These are phyloP conservation scores for Eupithecia tripunctaria DNA, from an alignment of 2,888 invertebrate genomes.

Conservation along the genomic window DNA sequence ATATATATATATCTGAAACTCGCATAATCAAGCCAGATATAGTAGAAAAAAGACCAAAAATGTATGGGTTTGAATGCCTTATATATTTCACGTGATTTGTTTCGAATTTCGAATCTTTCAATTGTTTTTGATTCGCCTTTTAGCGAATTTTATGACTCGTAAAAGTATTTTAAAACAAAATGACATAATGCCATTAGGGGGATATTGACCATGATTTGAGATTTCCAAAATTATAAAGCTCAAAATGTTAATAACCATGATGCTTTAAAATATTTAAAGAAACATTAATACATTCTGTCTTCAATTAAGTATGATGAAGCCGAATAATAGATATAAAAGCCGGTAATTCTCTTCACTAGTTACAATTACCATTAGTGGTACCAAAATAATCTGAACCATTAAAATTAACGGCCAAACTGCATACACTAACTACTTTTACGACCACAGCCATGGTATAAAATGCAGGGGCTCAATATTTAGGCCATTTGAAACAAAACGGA, in stretches of 20 bases:
- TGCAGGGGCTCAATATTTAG: conserved; percentile 18
- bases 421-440: conserved; percentile 34
- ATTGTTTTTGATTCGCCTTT: no score
- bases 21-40: background rate
- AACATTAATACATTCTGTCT: background rate
- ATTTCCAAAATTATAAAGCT: no score
- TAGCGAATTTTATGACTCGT: no score
- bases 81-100: no score
- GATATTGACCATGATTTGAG: no score
- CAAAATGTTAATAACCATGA: no score
- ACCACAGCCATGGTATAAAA: background rate
- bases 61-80: no score
- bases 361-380: conserved; percentile 32
- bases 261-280: no score
- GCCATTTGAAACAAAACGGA: conserved; percentile 19
- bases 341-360: conserved; percentile 5
- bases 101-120: no score
- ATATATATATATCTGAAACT: background rate
- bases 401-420: conserved; percentile 43
- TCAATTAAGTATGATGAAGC: background rate
- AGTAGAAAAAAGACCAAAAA: background rate
- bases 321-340: conserved; percentile 5
- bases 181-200: no score
- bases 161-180: no score
- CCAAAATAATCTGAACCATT: conserved; percentile 41